A percentile compares a stretch with the other conserved stretches of the same genome.
These are phyloP conservation scores for Eledona agricola DNA, from an alignment of 2,888 invertebrate genomes.

Conservation along the genomic window DNA sequence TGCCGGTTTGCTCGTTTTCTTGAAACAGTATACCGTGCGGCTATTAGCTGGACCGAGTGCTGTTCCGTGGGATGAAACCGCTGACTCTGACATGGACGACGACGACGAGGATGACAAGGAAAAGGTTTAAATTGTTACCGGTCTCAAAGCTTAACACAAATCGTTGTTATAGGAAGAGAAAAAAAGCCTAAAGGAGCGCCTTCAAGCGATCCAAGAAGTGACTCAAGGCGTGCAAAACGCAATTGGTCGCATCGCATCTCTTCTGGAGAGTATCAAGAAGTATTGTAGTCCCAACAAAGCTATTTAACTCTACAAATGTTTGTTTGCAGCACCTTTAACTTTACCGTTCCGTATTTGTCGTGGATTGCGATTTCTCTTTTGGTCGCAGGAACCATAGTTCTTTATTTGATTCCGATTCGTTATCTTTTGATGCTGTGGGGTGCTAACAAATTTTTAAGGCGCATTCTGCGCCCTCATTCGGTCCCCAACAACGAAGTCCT, in stretches of 20 bases:
- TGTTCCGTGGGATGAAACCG: constrained; percentile 60
- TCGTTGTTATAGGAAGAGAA: constrained; percentile 80
- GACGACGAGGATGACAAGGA: constrained; percentile 93
- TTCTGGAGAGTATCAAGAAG: constrained; percentile 96
- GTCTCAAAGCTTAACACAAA: background rate
- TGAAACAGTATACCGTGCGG: constrained; percentile 75
- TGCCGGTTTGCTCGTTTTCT: constrained; percentile 80
- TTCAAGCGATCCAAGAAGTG: constrained; percentile 97
- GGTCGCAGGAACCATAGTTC: constrained; percentile 75
- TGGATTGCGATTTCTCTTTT: constrained; percentile 87
- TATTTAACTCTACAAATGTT: constrained; percentile 1
- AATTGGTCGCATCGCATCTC: constrained; percentile 92
- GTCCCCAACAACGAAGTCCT: constrained; percentile 97
- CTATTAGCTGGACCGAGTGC: constrained; percentile 56
- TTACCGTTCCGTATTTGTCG: constrained; percentile 95
- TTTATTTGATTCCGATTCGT: constrained; percentile 89
- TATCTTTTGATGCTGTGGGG: constrained; percentile 94
- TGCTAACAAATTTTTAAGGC: constrained; percentile 91
- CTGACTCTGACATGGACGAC: constrained; percentile 71
- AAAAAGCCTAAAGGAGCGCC: constrained; percentile 90
- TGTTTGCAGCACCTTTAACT: constrained; percentile 85
- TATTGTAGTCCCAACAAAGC: constrained; percentile 61
- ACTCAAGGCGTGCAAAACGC: constrained; percentile 96
- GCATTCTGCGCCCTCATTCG: constrained; percentile 90
- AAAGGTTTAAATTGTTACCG: constrained; percentile 67